Conservation (phyloP, 2,888 invertebrate genomes). For the Drosophila rellima region DNA sequence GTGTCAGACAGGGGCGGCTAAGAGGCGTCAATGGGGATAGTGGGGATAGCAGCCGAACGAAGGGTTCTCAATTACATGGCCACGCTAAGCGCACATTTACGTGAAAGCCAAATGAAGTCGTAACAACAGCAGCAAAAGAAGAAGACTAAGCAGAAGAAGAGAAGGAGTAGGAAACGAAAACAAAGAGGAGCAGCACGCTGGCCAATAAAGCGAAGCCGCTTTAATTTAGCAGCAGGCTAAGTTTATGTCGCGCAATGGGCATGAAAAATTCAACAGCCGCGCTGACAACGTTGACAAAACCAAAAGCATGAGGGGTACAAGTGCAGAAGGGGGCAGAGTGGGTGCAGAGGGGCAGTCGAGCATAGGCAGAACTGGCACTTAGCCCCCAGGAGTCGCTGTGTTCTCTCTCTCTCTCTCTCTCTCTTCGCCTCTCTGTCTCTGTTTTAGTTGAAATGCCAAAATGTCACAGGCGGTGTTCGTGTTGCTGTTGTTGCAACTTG, state of each 20-base stretch:
- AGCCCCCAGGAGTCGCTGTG: constrained; percentile 17
- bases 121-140: constrained; percentile 41
- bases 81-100: constrained; percentile 80
- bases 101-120: constrained; percentile 79
- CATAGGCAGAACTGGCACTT: constrained; percentile 12
- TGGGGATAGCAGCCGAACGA: neutral
- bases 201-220: constrained; percentile 73
- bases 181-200: constrained; percentile 32
- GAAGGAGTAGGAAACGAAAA: constrained; percentile 3
- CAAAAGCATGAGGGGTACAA: neutral
- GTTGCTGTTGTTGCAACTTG: constrained; percentile 75
- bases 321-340: neutral
- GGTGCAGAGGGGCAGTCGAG: neutral
- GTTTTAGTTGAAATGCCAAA: constrained; percentile 54
- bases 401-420: constrained; percentile 5
- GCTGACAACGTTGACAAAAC: constrained; percentile 62
- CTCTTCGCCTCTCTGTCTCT: neutral
- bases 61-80: constrained; percentile 67
- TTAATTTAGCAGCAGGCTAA: constrained; percentile 71
- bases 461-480: constrained; percentile 57
- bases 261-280: constrained; percentile 76
- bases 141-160: constrained; percentile 10
- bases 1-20: constrained; percentile 15
- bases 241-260: constrained; percentile 75
- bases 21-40: constrained; percentile 2